These are phyloP conservation scores for Perizoma flavofasciatum DNA, from an alignment of 2,888 invertebrate genomes.

Conservation along the genomic window DNA sequence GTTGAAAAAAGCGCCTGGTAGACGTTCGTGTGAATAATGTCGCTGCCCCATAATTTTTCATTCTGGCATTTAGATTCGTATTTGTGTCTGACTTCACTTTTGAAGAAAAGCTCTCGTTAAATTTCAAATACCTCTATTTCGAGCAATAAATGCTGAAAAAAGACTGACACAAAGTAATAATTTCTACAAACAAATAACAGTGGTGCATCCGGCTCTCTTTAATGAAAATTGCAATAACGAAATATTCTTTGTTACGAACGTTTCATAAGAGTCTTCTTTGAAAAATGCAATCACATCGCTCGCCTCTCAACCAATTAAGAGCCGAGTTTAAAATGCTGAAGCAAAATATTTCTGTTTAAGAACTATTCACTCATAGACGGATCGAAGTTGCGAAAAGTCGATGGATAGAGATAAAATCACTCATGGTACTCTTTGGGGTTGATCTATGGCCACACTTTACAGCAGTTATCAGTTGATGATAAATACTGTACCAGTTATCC, in stretches of 20 bases:
- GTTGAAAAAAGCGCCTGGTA: too few species aligned
- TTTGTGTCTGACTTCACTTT: not conserved
- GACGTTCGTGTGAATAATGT: too few species aligned
- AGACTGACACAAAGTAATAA: slow-evolving; percentile 36
- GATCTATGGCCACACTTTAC: too few species aligned
- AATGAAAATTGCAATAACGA: slow-evolving; percentile 62
- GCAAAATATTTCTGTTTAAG: slow-evolving; percentile 1
- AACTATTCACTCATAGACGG: too few species aligned
- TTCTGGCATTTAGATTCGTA: slow-evolving; percentile 6
- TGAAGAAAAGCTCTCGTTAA: slow-evolving; percentile 13
- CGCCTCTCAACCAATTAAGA: slow-evolving; percentile 21
- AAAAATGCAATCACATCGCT: slow-evolving; percentile 44
- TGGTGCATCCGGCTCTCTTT: slow-evolving; percentile 48
- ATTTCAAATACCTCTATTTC: slow-evolving; percentile 20
- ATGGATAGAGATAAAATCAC: too few species aligned
- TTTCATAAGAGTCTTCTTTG: slow-evolving; percentile 58
- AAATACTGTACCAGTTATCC: too few species aligned
- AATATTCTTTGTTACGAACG: slow-evolving; percentile 44
- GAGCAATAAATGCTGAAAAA: slow-evolving; percentile 25
- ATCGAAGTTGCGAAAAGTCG: too few species aligned
- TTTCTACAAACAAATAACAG: slow-evolving; percentile 50
- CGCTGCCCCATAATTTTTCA: not conserved
- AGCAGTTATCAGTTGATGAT: too few species aligned
- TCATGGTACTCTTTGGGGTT: too few species aligned
- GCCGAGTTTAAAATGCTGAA: not conserved